Evolutionary conservation across 2,888 invertebrate species (phyloP).

Genomic region (Graphium colonna): DNA sequence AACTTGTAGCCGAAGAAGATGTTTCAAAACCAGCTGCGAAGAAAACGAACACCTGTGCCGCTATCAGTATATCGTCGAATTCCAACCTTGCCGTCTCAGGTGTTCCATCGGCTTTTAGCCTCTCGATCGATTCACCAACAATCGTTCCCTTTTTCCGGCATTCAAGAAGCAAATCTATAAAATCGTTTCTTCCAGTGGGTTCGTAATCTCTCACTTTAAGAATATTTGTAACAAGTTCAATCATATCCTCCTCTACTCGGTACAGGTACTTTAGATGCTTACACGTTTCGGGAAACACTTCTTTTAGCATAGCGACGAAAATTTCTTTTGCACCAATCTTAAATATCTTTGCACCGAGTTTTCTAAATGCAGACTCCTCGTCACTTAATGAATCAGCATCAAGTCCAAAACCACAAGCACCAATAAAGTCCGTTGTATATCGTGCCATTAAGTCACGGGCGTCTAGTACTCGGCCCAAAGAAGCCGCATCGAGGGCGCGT

Average conservation of each 20-base stretch:
- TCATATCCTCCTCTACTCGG: neutral
- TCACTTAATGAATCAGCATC: conserved; percentile 30
- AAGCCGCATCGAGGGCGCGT: neutral
- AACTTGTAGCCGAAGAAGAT: conserved; percentile 29
- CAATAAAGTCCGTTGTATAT: conserved; percentile 35
- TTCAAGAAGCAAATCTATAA: conserved; percentile 48
- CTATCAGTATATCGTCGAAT: conserved; percentile 42
- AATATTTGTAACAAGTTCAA: conserved; percentile 24
- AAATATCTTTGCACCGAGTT: conserved; percentile 39
- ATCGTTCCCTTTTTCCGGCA: conserved; percentile 42
- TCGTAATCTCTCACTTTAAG: conserved; percentile 39
- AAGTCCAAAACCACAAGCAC: conserved; percentile 32
- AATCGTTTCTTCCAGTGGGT: conserved; percentile 47
- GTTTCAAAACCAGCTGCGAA: conserved; percentile 26
- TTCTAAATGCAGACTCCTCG: conserved; percentile 29
- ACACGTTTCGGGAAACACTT: conserved; percentile 15
- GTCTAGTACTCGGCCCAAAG: neutral
- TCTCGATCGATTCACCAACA: conserved; percentile 43
- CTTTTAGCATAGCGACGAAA: conserved; percentile 25
- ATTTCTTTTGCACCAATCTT: conserved; percentile 31
- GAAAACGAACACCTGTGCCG: conserved; percentile 43
- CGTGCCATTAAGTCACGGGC: conserved; percentile 48
- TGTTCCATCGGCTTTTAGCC: conserved; percentile 39
- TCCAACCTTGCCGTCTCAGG: conserved; percentile 38
- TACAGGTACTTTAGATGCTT: conserved; percentile 1